phyloP scores from a whole-genome alignment of 2,113 vertebrate genomes.

The Pelecanus crispus region DNA sequence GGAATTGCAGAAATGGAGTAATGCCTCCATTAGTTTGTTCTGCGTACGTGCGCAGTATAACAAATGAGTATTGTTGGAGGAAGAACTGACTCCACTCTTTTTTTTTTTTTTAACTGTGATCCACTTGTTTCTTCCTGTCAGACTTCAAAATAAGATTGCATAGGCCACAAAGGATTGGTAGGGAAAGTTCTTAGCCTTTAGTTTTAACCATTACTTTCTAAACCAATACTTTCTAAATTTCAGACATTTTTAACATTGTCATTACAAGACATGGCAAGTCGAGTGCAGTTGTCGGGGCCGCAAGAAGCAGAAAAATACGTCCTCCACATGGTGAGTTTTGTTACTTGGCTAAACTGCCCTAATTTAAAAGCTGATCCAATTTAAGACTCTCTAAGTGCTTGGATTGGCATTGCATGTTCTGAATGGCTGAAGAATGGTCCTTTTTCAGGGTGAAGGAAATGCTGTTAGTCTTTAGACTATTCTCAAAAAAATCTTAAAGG shows the following conservation, averaged over 20 bases:
- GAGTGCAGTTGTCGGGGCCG: constrained; percentile 93
- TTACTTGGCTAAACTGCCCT: background rate
- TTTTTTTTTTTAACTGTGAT: background rate
- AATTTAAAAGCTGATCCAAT: background rate
- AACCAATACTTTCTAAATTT: constrained; percentile 7
- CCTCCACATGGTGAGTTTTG: constrained; percentile 91
- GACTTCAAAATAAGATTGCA: background rate
- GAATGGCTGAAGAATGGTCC: background rate
- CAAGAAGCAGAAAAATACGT: constrained; percentile 99
- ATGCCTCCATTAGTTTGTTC: background rate
- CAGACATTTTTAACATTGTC: constrained; percentile 98
- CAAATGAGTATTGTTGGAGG: background rate
- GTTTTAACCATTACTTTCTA: background rate
- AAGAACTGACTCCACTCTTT: background rate
- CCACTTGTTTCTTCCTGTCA: background rate
- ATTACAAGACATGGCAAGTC: constrained; percentile 99
- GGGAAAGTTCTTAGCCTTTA: background rate
- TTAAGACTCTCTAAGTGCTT: background rate
- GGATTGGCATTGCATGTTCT: background rate
- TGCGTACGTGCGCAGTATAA: rapidly evolving
- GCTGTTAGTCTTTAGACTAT: background rate
- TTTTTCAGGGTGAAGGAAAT: background rate
- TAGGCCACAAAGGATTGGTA: background rate
- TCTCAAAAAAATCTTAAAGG: background rate
- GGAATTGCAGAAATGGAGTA: background rate